Percentiles rank a stretch among this genome's conserved stretches.
Evolutionary conservation across 2,113 vertebrate species (phyloP).

Genomic region (Phyllostomus discolor): DNA sequence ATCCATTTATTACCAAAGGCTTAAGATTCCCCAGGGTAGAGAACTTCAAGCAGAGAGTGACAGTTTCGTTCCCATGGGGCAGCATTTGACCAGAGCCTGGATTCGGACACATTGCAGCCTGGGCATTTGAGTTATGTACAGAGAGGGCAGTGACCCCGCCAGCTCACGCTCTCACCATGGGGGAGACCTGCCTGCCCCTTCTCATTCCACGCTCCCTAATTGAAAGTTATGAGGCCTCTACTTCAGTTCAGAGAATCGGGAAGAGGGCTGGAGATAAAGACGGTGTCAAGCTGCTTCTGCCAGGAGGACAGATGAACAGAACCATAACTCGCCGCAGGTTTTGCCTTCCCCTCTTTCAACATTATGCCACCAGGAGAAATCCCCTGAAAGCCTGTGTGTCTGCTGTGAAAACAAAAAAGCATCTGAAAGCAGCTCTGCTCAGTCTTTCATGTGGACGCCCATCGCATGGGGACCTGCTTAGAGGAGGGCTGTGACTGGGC

Average conservation of each 20-base stretch:
- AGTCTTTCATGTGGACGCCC: not conserved
- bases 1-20: not conserved
- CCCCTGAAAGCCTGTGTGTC: not conserved
- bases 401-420: not conserved
- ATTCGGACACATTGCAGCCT: rapidly evolving
- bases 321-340: too few relatives aligned
- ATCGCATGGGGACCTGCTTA: not conserved
- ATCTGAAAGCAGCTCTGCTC: not conserved
- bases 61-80: not conserved
- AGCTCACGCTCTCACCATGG: too few relatives aligned
- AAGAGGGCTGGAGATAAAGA: not conserved
- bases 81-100: not conserved
- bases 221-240: not conserved
- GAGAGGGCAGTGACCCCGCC: not conserved
- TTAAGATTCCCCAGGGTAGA: not conserved
- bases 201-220: not conserved
- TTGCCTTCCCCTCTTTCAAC: not conserved
- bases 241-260: not conserved
- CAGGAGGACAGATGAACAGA: not conserved
- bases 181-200: not conserved
- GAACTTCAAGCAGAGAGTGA: not conserved
- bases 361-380: not conserved
- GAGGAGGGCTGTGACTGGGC: not conserved
- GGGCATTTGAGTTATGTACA: rapidly evolving
- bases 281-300: not conserved